These are phyloP conservation scores for Lithobius niger DNA, from an alignment of 1,140 invertebrate species.

Conservation along the genomic window DNA sequence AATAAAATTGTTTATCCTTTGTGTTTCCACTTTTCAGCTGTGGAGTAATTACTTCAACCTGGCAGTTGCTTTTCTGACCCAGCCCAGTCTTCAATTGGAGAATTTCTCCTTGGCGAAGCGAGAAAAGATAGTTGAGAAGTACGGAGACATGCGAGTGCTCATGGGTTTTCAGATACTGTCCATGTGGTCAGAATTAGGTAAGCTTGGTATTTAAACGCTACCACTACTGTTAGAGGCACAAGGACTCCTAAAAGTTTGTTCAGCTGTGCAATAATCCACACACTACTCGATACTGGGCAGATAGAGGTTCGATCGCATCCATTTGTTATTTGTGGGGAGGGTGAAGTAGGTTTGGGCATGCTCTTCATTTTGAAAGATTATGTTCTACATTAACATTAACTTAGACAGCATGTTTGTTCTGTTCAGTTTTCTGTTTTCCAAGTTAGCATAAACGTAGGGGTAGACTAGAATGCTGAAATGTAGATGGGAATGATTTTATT, in stretches of 20 bases:
- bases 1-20: slow-evolving; percentile 9
- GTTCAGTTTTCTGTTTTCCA: too few species aligned
- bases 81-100: slow-evolving; percentile 71
- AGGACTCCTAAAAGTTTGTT: too few species aligned
- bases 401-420: too few species aligned
- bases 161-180: slow-evolving; percentile 88
- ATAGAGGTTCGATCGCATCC: too few species aligned
- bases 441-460: too few species aligned
- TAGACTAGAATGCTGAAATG: too few species aligned
- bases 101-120: slow-evolving; percentile 65
- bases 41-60: slow-evolving; percentile 85
- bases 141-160: slow-evolving; percentile 79
- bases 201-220: slow-evolving; percentile 20
- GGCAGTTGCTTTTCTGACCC: slow-evolving; percentile 73
- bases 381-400: too few species aligned
- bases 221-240: too few species aligned
- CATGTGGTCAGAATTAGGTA: slow-evolving; percentile 83
- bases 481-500: too few species aligned
- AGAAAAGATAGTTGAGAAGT: slow-evolving; percentile 58
- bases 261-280: not conserved
- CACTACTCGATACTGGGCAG: not conserved
- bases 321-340: too few species aligned
- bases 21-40: slow-evolving; percentile 42
- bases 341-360: too few species aligned
- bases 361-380: too few species aligned